Conservation (phyloP, 2,888 invertebrate species). For the Polyommatus iphigenia region DNA sequence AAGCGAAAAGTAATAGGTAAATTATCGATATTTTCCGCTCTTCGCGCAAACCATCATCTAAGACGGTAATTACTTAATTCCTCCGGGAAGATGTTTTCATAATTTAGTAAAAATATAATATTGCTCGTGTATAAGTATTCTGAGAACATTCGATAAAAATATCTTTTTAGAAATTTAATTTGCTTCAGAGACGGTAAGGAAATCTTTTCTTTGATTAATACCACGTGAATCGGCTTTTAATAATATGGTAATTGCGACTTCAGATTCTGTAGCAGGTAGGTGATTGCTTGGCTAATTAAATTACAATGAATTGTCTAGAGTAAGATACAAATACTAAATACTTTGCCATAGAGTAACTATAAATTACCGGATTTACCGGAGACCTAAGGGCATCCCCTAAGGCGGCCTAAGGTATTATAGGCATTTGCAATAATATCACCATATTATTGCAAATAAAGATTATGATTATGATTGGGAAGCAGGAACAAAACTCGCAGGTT, state of each 20-base stretch:
- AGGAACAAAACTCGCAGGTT: no score
- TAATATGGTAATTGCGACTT: background rate
- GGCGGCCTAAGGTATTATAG: no score
- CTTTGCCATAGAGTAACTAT: background rate
- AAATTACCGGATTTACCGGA: background rate
- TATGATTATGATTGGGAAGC: no score
- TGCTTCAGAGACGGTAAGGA: background rate
- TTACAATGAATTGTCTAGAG: background rate
- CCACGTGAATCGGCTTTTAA: background rate
- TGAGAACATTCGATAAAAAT: background rate
- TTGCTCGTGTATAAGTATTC: background rate
- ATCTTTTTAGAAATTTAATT: background rate
- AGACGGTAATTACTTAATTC: conserved; percentile 17
- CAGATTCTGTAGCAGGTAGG: background rate
- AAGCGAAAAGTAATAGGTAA: conserved; percentile 36
- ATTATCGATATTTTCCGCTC: conserved; percentile 37
- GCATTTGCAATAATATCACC: no score
- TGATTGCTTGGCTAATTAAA: background rate
- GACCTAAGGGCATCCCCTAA: background rate
- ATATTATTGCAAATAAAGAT: no score
- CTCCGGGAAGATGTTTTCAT: background rate
- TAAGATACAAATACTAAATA: background rate
- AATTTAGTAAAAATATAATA: background rate
- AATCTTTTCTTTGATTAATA: background rate
- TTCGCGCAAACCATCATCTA: conserved; percentile 6